Evolutionary conservation across 2,888 invertebrate species (phyloP), one percentile per base, ranked within the genome.

Genomic region (Podabrus alpinus): DNA sequence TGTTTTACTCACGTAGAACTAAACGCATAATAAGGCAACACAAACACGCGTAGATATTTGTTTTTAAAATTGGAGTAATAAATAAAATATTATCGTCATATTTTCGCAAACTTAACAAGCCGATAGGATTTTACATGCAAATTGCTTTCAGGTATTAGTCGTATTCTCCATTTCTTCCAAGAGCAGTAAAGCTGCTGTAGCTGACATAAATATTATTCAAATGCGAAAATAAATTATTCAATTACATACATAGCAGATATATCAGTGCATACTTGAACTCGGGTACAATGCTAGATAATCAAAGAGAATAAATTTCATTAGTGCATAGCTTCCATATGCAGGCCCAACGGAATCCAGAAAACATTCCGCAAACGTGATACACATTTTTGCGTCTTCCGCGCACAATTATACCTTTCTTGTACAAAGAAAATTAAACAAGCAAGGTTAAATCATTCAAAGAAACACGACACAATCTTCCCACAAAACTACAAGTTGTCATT

Each of bases 391-490:
- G 64, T 74, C 71, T 69, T 72, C 71, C 69, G 72, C 73, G 71
- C 76, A 76, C 76, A 72, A 76, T 75, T 75, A 76, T 77, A 74
- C 78, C 72, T 75, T 69, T 25, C 69, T 68, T 69, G 70, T 71
- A 73, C 72, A 72, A 79, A 76, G 73, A 71, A 74, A 76, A 79
- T 77, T 75, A 77, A 78, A 71, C 68, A 66, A 66, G 68, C 77
- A 75, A 74, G 77, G 69, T 69, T 79, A 76, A 77, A 81, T 83
- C 82, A 85, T 84, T 84, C 83, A 83, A 83, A 84, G 81, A 77
- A 74, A 79, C 74, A 72, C 71, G 71, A 71, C 69, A 70, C 69
- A 66, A 59, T 21, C 73, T 83, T 80, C 83, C 81, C 82, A 81
- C 80, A 82, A 73, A 75, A 60, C 68, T 72, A 78, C 82, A 83